Conservation (phyloP, 2,113 vertebrate species). For the Percina caprodes region DNA sequence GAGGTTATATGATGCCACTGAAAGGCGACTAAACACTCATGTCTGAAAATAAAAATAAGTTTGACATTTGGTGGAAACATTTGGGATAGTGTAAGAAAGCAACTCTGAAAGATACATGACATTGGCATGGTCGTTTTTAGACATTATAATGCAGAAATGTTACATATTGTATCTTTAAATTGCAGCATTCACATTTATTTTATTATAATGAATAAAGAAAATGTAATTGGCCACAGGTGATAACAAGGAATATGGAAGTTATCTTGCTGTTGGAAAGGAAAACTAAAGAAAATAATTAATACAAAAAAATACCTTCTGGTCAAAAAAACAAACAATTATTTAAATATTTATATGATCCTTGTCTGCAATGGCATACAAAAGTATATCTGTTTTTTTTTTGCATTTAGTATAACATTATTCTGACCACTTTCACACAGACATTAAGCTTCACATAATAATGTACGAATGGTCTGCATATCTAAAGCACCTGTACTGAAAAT, state of each 20-base stretch:
- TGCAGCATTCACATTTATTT: background rate
- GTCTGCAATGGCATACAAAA: background rate
- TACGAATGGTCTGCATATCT: background rate
- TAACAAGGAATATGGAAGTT: background rate
- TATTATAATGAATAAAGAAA: background rate
- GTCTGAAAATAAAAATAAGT: too few species aligned
- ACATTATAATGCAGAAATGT: too few species aligned
- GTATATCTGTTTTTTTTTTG: background rate
- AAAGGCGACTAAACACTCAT: too few species aligned
- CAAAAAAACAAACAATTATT: background rate
- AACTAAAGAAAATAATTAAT: background rate
- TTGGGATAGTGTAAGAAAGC: too few species aligned
- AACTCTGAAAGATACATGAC: too few species aligned
- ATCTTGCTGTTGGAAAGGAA: background rate
- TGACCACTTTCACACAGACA: background rate
- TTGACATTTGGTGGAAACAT: too few species aligned
- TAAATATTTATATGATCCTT: too few species aligned
- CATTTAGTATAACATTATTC: background rate
- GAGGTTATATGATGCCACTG: too few species aligned
- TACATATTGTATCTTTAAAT: too few species aligned
- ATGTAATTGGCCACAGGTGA: too few species aligned
- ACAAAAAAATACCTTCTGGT: background rate
- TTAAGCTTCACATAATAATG: background rate
- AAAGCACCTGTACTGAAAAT: too few species aligned
- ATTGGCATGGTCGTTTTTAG: too few species aligned